These are phyloP conservation scores for Siphonodentalium dalli DNA, from an alignment of 2,888 invertebrate genomes.

Conservation along the genomic window DNA sequence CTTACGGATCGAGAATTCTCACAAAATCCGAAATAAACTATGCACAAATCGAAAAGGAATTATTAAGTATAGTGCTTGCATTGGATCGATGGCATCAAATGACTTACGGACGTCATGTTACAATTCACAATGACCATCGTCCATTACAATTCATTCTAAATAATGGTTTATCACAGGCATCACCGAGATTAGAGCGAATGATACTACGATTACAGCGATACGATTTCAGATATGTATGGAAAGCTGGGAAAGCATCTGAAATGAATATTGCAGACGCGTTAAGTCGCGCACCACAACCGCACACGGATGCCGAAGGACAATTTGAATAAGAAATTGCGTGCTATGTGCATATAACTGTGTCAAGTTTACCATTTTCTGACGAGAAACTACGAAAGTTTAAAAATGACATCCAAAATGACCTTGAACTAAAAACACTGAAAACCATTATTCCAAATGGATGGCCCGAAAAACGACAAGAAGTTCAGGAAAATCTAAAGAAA, in stretches of 20 bases:
- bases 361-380: background rate
- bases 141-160: background rate
- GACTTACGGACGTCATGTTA: no score
- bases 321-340: background rate
- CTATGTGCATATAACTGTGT: background rate
- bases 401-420: background rate
- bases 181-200: background rate
- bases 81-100: no score
- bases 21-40: no score
- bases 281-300: background rate
- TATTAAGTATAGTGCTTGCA: no score
- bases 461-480: no score
- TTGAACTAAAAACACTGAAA: background rate
- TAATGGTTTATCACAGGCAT: background rate
- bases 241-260: background rate
- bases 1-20: no score
- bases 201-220: conserved; percentile 2
- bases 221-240: conserved; percentile 1
- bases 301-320: background rate
- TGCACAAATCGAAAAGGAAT: no score
- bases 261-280: background rate
- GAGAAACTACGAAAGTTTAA: background rate
- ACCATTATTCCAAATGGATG: background rate
- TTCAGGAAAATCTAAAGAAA: no score
- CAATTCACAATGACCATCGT: conserved; percentile 2